Percentiles rank a stretch among this genome's conserved stretches.
Evolutionary conservation across 2,797 vertebrate species (phyloP).

Genomic region (Microtus obscurus): DNA sequence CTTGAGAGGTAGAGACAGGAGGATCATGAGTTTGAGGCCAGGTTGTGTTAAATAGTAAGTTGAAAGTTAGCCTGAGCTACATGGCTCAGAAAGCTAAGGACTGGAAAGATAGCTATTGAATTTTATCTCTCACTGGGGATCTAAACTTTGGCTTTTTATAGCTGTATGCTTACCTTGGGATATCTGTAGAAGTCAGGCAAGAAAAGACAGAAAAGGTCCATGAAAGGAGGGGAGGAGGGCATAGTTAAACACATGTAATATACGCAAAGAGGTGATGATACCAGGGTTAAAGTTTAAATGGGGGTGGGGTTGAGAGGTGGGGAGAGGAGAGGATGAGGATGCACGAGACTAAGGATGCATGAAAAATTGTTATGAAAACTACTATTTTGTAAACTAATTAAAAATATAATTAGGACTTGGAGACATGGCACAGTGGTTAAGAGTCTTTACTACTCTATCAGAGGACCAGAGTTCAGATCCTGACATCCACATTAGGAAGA

Average conservation of each 20-base stretch:
- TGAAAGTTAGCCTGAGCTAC: not conserved
- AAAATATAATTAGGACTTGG: not conserved
- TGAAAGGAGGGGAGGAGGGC: not conserved
- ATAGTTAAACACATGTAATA: not conserved
- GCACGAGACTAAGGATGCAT: not conserved
- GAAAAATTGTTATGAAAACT: not conserved
- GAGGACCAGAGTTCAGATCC: not conserved
- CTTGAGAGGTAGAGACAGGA: not conserved
- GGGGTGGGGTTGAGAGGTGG: not conserved
- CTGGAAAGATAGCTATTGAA: not conserved
- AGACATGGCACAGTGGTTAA: not conserved
- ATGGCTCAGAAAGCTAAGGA: not conserved
- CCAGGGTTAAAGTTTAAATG: not conserved
- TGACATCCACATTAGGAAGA: not conserved
- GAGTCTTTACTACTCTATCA: not conserved
- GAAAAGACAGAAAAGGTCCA: not conserved
- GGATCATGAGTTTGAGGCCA: not conserved
- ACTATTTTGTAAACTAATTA: not conserved
- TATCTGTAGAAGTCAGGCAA: not conserved
- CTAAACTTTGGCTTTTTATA: not conserved
- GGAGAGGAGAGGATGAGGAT: not conserved
- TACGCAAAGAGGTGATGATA: not conserved
- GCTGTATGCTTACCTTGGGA: not conserved
- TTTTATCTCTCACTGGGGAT: not conserved
- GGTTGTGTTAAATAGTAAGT: not conserved